Conservation (phyloP, 2,797 vertebrate genomes). For the Siniperca undulata region DNA sequence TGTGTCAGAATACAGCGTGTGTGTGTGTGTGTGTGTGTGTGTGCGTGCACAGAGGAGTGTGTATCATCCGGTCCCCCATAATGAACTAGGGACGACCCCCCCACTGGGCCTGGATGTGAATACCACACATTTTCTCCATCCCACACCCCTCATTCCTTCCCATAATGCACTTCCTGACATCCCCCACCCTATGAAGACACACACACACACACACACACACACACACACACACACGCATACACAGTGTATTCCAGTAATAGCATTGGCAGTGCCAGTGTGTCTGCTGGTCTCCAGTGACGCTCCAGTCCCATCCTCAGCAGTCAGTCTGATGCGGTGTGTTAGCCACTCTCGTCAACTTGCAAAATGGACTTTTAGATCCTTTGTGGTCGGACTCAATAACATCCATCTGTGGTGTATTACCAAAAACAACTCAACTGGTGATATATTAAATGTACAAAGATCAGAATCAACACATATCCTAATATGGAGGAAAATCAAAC, state of each 20-base stretch:
- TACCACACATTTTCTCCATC: constrained; percentile 64
- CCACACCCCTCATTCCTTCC: constrained; percentile 59
- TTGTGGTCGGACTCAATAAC: background rate
- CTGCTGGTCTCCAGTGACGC: constrained; percentile 37
- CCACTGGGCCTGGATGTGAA: constrained; percentile 45
- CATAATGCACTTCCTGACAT: constrained; percentile 70
- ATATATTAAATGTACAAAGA: background rate
- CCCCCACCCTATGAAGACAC: background rate
- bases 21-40: constrained; percentile 15
- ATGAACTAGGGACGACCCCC: constrained; percentile 10
- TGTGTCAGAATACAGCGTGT: constrained; percentile 4
- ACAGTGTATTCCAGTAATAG: constrained; percentile 51
- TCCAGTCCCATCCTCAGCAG: constrained; percentile 17
- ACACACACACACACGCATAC: constrained; percentile 32
- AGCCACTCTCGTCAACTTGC: too few relatives aligned
- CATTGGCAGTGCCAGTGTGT: constrained; percentile 51
- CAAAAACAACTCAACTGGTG: constrained; percentile 10
- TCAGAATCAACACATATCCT: background rate
- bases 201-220: constrained; percentile 29
- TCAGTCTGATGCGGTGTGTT: background rate
- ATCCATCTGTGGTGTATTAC: background rate
- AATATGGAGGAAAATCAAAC: background rate
- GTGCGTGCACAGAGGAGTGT: background rate
- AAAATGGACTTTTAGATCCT: constrained; percentile 21
- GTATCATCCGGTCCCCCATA: constrained; percentile 28